Base-by-base conservation (phyloP, 1,140 invertebrate genomes). In the Sycobia sp. region DNA sequence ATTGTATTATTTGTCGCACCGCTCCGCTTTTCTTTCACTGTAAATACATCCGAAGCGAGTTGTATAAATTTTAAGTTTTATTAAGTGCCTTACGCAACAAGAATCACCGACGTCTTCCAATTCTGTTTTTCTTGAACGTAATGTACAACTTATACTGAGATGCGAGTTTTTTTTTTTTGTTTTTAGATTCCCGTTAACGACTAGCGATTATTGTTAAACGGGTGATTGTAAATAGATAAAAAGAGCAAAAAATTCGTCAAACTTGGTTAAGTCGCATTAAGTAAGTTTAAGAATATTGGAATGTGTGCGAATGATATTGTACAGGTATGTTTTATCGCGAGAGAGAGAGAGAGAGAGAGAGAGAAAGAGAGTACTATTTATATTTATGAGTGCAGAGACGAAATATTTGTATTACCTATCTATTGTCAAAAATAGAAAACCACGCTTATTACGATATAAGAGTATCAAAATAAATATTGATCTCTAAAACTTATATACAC, bases 1-100 rank as follows among this genome's bases (percentile, higher is more conserved):
- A n/a, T n/a, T n/a, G n/a, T n/a, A n/a, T 55, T 38, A 22, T 23
- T 46, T 60, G 34, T 46, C 25, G 47, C 32, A 20, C 43, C 22
- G 53, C 34, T 55, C 39, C n/a, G 11, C 29, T 57, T 44, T 61
- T 44, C 50, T 55, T 57, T 27, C 29, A 46, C 22, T 77, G 69
- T 79, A 74, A 20, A 74, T 76, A 76, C 9, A 7, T 32, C 29
- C n/a, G n/a, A 32, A 32, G 11, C 11, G 11, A 7, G 29, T 47
- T 69, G 57, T 69, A 71, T 59, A 66, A 51, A 68, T 53, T 53
- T 54, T 66, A 70, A 57, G 67, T 65, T 65, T 60, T 65, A 65
- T 77, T 80, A 82, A 82, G 80, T 82, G 80, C 80, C 80, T 82
- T 82, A 77, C 69, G 72, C 80, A 82, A 80, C 80, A 82, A 81